Percentiles rank a stretch among this genome's conserved stretches.
Evolutionary conservation across 2,113 vertebrate species (phyloP).

Genomic region (Carettochelys insculpta): DNA sequence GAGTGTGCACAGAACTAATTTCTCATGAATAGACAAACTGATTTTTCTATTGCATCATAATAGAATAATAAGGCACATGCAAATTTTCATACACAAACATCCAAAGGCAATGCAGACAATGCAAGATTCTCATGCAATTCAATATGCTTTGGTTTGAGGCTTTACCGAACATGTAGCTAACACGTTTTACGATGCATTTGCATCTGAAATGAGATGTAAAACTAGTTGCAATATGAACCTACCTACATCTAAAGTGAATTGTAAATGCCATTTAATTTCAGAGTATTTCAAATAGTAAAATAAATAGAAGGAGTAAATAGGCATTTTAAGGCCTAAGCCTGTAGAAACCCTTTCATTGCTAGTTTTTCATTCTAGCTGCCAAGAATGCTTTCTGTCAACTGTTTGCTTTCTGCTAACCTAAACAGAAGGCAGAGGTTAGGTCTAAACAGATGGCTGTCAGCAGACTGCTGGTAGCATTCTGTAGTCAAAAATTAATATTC

Average conservation of each 20-base stretch:
- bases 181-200: neutral
- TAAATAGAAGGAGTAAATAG: neutral
- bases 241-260: neutral
- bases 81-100: neutral
- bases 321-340: neutral
- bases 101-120: neutral
- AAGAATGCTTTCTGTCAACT: neutral
- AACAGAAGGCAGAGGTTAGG: neutral
- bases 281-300: neutral
- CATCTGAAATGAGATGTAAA: neutral
- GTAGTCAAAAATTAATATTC: neutral
- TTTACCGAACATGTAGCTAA: neutral
- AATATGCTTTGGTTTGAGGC: neutral
- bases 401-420: neutral
- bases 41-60: neutral
- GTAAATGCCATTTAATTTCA: neutral
- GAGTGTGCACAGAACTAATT: neutral
- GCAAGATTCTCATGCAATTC: neutral
- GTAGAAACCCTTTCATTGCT: neutral
- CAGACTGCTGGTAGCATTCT: neutral
- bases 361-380: neutral
- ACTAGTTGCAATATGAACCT: neutral
- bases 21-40: neutral
- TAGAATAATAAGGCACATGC: neutral
- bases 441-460: neutral